Evolutionary conservation across 2,113 vertebrate species (phyloP).

Genomic region (Melanerpes formicivorus): DNA sequence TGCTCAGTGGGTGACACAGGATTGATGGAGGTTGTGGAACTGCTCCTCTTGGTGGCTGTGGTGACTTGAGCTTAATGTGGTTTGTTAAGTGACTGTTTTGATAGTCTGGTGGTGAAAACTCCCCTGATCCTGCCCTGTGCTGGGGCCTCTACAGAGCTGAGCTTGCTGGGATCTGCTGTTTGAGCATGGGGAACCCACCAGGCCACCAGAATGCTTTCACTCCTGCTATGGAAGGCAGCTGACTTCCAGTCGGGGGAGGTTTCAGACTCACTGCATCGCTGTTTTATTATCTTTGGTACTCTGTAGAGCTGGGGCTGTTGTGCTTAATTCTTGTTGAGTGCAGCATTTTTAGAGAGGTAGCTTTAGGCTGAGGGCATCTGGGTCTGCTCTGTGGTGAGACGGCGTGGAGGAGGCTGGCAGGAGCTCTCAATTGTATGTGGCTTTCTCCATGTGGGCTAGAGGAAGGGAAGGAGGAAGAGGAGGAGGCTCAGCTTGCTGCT

Average conservation of each 20-base stretch:
- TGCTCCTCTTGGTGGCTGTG: background rate
- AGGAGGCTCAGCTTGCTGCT: background rate
- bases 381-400: rapidly evolving
- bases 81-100: background rate
- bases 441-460: rapidly evolving
- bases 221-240: background rate
- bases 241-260: background rate
- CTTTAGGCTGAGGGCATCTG: background rate
- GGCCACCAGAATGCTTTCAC: background rate
- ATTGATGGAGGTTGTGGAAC: background rate
- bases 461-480: background rate
- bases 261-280: rapidly evolving
- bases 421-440: background rate
- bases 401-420: background rate
- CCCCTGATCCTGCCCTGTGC: background rate
- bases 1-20: background rate
- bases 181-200: background rate
- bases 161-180: background rate
- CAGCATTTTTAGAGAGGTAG: background rate
- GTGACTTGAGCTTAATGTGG: background rate
- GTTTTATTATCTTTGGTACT: background rate
- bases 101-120: rapidly evolving
- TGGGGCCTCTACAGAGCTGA: background rate
- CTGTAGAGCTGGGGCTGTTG: background rate
- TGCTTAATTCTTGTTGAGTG: no score